Conservation (phyloP, 2,113 vertebrate species). For the Pluvialis apricaria region DNA sequence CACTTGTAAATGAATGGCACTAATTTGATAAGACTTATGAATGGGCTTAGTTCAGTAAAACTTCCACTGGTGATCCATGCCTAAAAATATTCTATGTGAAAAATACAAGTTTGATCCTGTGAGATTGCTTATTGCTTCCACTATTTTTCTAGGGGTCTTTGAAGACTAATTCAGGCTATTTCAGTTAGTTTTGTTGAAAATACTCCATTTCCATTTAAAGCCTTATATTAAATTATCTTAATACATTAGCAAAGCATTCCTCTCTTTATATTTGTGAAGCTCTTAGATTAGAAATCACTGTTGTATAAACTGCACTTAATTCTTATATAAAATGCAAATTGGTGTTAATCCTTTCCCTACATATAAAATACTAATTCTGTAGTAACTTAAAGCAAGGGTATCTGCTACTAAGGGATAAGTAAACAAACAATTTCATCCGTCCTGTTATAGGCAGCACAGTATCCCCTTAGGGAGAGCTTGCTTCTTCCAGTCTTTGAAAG, state of each 20-base stretch:
- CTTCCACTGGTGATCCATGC: neutral
- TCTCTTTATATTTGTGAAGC: neutral
- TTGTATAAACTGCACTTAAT: neutral
- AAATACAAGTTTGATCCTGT: neutral
- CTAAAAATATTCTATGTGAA: neutral
- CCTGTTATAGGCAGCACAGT: neutral
- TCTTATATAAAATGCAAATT: neutral
- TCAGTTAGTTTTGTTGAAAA: neutral
- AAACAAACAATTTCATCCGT: neutral
- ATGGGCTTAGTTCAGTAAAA: neutral
- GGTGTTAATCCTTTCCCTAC: neutral
- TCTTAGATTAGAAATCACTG: neutral
- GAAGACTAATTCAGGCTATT: neutral
- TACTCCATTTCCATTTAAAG: neutral
- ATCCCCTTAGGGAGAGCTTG: neutral
- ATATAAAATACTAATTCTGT: neutral
- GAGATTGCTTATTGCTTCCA: neutral
- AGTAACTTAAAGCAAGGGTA: neutral
- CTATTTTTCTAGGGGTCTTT: neutral
- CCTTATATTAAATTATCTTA: neutral
- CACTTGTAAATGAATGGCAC: accelerated
- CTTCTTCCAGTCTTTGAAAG: no score
- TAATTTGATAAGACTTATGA: neutral
- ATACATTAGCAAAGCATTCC: neutral
- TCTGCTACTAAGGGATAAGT: neutral